Evolutionary conservation across 2,888 invertebrate species (phyloP).

Genomic region (Nephrotoma flavescens): DNA sequence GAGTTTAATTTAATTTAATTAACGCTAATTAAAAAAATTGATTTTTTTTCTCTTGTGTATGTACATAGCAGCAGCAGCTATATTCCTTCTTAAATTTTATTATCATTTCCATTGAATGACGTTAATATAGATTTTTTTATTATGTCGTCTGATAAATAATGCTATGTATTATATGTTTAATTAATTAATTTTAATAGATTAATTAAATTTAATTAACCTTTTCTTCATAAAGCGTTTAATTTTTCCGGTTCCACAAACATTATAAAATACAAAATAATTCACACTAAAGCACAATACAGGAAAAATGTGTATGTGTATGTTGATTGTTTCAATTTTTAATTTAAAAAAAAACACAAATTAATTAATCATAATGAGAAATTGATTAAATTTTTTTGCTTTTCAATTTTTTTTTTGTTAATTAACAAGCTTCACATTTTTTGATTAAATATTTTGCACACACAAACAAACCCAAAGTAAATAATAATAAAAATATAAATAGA

Average conservation of each 20-base stretch:
- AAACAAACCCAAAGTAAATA: not conserved
- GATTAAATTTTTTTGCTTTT: not conserved
- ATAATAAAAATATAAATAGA: not conserved
- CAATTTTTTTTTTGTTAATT: not conserved
- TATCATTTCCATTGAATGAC: not conserved
- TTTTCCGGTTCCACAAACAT: not conserved
- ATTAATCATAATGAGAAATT: conserved; percentile 1
- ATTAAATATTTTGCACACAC: not conserved
- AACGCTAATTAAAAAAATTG: conserved; percentile 1
- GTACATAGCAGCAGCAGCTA: not conserved
- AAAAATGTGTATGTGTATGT: not conserved
- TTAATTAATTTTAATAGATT: conserved; percentile 1
- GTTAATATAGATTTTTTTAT: not conserved
- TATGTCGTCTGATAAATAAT: not conserved
- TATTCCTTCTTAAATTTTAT: not conserved
- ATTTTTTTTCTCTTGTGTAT: not conserved
- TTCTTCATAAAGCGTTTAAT: not conserved
- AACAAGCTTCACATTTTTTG: not conserved
- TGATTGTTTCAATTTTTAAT: not conserved
- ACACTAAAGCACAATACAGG: not conserved
- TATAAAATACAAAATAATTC: not conserved
- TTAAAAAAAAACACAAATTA: conserved; percentile 2
- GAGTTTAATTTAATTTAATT: conserved; percentile 3
- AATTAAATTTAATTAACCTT: conserved; percentile 1
- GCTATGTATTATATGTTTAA: not conserved